A percentile compares a stretch with the other conserved stretches of the same genome.
phyloP scores from a whole-genome alignment of 2,888 invertebrate genomes.

The Pomacea canaliculata region DNA sequence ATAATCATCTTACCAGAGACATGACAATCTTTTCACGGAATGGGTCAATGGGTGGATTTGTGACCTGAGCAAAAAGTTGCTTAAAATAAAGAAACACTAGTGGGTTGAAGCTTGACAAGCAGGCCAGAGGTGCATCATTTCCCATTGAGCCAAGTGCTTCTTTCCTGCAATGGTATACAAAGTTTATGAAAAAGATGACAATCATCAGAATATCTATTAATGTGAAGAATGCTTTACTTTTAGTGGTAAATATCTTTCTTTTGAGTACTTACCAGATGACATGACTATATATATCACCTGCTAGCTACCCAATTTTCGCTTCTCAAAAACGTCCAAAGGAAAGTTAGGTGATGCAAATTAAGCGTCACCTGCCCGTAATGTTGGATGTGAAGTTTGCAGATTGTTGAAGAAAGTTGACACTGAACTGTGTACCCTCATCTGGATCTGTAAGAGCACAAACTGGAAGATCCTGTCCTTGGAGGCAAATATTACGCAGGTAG shows the following conservation, averaged over 20 bases:
- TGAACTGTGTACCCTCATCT: too few relatives aligned
- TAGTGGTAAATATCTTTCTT: not conserved
- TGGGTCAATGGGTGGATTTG: slow-evolving; percentile 99
- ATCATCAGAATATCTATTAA: slow-evolving; percentile 4
- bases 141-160: slow-evolving; percentile 99
- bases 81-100: slow-evolving; percentile 97
- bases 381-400: too few relatives aligned
- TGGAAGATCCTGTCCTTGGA: too few relatives aligned
- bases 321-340: too few relatives aligned
- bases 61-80: slow-evolving; percentile 96
- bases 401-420: too few relatives aligned
- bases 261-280: too few relatives aligned
- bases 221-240: not conserved
- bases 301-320: not conserved
- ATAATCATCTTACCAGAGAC: slow-evolving; percentile 78
- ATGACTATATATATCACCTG: too few relatives aligned
- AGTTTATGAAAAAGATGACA: not conserved
- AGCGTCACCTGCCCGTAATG: too few relatives aligned
- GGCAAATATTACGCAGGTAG: too few relatives aligned
- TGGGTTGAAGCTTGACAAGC: slow-evolving; percentile 94
- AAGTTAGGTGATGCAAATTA: too few relatives aligned
- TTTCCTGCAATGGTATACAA: slow-evolving; percentile 77
- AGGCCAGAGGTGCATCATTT: slow-evolving; percentile 97
- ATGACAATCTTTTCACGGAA: slow-evolving; percentile 99
- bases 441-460: too few relatives aligned